Evolutionary conservation across 1,140 invertebrate species (phyloP).

Genomic region (Ceratoteleas bidentatus): DNA sequence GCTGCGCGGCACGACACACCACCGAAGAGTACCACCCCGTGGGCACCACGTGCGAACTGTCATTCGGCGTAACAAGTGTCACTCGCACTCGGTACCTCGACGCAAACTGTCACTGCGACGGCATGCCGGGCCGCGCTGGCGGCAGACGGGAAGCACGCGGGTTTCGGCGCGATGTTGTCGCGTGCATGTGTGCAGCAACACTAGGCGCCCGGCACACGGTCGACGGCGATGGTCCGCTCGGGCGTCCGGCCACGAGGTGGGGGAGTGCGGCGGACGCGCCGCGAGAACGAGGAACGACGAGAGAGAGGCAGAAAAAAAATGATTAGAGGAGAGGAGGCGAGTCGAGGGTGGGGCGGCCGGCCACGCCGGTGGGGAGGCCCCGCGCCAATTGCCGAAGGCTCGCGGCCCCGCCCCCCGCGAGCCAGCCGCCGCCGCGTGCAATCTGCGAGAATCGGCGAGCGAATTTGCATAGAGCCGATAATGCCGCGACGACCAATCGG

Average conservation of each 20-base stretch:
- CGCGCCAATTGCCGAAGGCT: slow-evolving; percentile 66
- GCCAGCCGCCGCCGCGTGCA: slow-evolving; percentile 67
- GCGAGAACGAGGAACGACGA: slow-evolving; percentile 54
- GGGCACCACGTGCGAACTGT: slow-evolving; percentile 62
- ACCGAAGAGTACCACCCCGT: slow-evolving; percentile 53
- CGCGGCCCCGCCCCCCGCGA: slow-evolving; percentile 71
- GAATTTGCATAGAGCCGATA: slow-evolving; percentile 73
- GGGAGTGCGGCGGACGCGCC: slow-evolving; percentile 68
- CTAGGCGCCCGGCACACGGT: slow-evolving; percentile 70
- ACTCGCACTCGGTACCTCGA: no score
- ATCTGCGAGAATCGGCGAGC: slow-evolving; percentile 64
- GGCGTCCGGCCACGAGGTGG: slow-evolving; percentile 69
- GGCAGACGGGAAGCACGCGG: slow-evolving; percentile 68
- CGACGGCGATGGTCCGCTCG: slow-evolving; percentile 66
- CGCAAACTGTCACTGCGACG: no score
- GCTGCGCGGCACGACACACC: slow-evolving; percentile 36
- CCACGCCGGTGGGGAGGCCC: slow-evolving; percentile 68
- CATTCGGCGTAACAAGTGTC: no score
- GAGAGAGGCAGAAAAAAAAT: slow-evolving; percentile 49
- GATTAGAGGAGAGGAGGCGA: slow-evolving; percentile 66
- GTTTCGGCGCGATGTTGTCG: slow-evolving; percentile 79
- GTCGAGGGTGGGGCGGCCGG: slow-evolving; percentile 50
- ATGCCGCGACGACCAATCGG: slow-evolving; percentile 69
- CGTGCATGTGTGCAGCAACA: slow-evolving; percentile 81
- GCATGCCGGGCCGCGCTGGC: no score